These are phyloP conservation scores for Tauraco erythrolophus DNA, from an alignment of 2,113 vertebrate genomes.

Conservation along the genomic window DNA sequence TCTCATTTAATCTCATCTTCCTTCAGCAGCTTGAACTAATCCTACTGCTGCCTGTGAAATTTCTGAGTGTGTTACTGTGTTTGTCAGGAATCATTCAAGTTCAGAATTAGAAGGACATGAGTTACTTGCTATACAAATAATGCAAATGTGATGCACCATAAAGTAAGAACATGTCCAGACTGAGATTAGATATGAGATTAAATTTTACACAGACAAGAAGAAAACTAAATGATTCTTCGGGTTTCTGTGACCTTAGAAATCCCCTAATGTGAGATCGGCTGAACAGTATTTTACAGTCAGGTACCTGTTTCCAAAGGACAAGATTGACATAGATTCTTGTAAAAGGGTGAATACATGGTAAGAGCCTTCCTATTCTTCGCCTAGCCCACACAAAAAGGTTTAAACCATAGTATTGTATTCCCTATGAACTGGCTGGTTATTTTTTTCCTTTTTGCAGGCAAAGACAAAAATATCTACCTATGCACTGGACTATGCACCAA, in stretches of 20 bases:
- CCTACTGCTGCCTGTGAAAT: neutral
- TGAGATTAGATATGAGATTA: neutral
- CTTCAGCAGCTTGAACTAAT: constrained; percentile 47
- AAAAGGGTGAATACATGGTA: neutral
- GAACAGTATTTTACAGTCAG: neutral
- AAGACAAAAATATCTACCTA: neutral
- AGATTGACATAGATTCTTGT: neutral
- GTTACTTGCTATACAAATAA: neutral
- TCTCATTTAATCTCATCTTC: constrained; percentile 47
- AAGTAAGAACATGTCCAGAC: neutral
- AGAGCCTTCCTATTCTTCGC: neutral
- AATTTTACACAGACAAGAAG: neutral
- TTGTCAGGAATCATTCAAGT: neutral
- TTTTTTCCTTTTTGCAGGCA: neutral
- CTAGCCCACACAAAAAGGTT: neutral
- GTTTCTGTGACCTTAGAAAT: neutral
- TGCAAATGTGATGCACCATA: neutral
- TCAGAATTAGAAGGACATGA: neutral
- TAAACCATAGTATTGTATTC: neutral
- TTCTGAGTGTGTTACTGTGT: neutral
- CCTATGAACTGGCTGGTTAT: neutral
- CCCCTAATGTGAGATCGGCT: neutral
- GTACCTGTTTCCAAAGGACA: neutral
- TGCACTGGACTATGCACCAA: neutral
- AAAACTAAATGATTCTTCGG: neutral